Conservation (phyloP, 2,888 invertebrate species). For the Acholoe squamosa region DNA sequence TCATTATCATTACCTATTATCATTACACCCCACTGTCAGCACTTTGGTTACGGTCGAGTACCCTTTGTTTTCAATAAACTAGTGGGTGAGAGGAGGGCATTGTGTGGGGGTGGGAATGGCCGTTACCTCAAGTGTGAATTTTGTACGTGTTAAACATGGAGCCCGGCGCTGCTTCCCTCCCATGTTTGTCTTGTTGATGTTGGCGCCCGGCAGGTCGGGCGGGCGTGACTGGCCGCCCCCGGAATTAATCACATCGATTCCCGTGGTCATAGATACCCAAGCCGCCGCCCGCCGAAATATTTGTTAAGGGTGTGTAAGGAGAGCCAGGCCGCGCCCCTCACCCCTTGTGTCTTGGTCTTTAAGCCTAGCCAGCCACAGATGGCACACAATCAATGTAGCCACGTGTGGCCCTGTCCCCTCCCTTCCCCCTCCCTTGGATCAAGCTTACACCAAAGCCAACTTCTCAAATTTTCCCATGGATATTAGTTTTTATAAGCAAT, state of each 20-base stretch:
- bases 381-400: conserved; percentile 38
- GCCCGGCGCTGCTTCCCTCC: not conserved
- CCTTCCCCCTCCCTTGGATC: not conserved
- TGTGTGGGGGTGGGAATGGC: not conserved
- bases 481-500: conserved; percentile 41
- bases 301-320: conserved; percentile 9
- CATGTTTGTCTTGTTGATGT: conserved; percentile 3
- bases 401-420: conserved; percentile 14
- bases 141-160: not conserved
- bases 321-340: not conserved
- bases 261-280: not conserved
- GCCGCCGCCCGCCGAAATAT: not conserved
- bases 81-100: not conserved
- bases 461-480: conserved; percentile 23
- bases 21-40: not conserved
- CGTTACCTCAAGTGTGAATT: not conserved
- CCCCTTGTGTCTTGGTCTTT: not conserved
- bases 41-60: not conserved
- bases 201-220: not conserved
- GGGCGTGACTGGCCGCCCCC: not conserved
- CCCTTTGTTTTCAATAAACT: conserved; percentile 20
- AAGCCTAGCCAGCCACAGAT: not conserved
- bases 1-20: conserved; percentile 4
- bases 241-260: conserved; percentile 31
- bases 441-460: not conserved